A percentile compares a stretch with the other conserved stretches of the same genome.
phyloP scores from a whole-genome alignment of 2,888 invertebrate species.

The Disparrhopalites patrizii region DNA sequence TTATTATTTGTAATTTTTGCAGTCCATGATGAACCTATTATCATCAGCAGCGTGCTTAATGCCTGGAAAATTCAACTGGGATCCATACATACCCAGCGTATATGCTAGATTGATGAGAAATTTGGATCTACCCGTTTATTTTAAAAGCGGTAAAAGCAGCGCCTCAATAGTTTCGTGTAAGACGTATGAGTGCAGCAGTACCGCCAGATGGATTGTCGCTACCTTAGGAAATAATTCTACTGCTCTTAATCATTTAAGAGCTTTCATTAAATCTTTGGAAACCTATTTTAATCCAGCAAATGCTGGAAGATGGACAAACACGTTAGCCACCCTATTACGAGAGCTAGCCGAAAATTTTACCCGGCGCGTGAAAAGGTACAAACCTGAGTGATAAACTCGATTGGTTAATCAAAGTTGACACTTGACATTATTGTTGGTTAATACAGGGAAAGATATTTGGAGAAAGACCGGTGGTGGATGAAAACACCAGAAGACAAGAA shows the following conservation, averaged over 20 bases:
- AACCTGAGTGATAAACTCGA: slow-evolving; percentile 4
- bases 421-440: not conserved
- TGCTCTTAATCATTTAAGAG: slow-evolving; percentile 68
- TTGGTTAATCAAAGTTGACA: not conserved
- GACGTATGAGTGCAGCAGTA: slow-evolving; percentile 40
- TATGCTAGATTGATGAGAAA: slow-evolving; percentile 68
- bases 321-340: slow-evolving; percentile 63
- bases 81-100: slow-evolving; percentile 72
- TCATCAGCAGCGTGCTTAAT: slow-evolving; percentile 67
- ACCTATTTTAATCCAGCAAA: slow-evolving; percentile 89
- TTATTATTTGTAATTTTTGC: slow-evolving; percentile 33
- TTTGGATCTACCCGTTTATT: slow-evolving; percentile 73
- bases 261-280: slow-evolving; percentile 75
- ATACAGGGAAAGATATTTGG: slow-evolving; percentile 61
- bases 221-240: slow-evolving; percentile 63
- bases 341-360: slow-evolving; percentile 66
- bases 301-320: slow-evolving; percentile 70
- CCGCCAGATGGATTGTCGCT: slow-evolving; percentile 57
- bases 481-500: slow-evolving; percentile 64
- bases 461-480: slow-evolving; percentile 63
- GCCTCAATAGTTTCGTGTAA: slow-evolving; percentile 38
- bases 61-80: slow-evolving; percentile 83
- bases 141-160: slow-evolving; percentile 56
- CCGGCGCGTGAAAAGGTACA: slow-evolving; percentile 57
- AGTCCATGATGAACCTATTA: slow-evolving; percentile 71